phyloP scores from a whole-genome alignment of 2,113 vertebrate species.

The Corythornis madagascariensis region DNA sequence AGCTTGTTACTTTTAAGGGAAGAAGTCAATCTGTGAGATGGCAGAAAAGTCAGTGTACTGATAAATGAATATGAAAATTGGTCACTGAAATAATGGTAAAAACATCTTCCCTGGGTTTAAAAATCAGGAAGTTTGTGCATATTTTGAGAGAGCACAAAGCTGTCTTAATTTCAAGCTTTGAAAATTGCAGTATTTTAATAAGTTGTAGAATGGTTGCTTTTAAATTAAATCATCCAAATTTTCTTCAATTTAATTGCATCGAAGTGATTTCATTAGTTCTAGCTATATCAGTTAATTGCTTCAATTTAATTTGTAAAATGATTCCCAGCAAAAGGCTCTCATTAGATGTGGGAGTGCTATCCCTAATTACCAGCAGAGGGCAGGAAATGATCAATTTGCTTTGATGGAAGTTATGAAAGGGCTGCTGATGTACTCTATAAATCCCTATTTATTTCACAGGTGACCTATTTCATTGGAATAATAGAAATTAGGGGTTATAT shows the following conservation, averaged over 20 bases:
- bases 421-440: fast-evolving
- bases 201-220: not conserved
- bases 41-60: not conserved
- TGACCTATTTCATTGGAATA: not conserved
- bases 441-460: fast-evolving
- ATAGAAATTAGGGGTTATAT: not conserved
- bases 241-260: not conserved
- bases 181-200: not conserved
- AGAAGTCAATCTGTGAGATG: not conserved
- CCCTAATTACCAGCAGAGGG: constrained; percentile 27
- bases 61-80: not conserved
- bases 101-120: not conserved
- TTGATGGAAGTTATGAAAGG: fast-evolving
- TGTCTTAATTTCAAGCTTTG: not conserved
- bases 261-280: not conserved
- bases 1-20: not conserved
- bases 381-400: not conserved
- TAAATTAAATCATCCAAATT: not conserved
- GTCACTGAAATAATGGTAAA: not conserved
- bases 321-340: not conserved
- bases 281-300: not conserved
- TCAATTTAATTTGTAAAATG: not conserved
- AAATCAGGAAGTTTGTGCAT: not conserved
- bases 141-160: not conserved
- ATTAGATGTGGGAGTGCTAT: not conserved